Evolutionary conservation across 1,140 invertebrate species (phyloP), one percentile per base, ranked within the genome.

Genomic region (Drosophila kepulauana): DNA sequence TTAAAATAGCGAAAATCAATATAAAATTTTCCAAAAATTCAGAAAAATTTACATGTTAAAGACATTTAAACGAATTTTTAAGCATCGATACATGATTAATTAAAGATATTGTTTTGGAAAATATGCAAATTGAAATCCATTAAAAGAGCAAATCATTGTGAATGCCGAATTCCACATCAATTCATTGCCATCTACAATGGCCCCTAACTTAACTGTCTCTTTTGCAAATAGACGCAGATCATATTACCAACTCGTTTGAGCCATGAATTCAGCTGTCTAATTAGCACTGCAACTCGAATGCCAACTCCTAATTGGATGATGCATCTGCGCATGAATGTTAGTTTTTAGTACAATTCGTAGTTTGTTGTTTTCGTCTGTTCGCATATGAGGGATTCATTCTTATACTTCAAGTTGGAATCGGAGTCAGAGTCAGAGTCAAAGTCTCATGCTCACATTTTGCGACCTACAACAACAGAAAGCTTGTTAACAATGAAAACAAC

Each of bases 401-500:
- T 11, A 15, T 48, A 38, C 45, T 16, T 46, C 8, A 10, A 59
- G 45, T 46, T 41, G 38, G 45, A 33, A 33, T 38, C 35, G 35
- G 6, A 38, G 35, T 38, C 35, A 10, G 8, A 38, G 35, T 38
- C 8, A 10, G 7, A 59, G 45, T 48, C 15, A 43, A 43, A 33
- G 52, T 35, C 52, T 38, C 30, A 30, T 54, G 65, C 56, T 68
- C 65, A 52, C 57, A 74, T 62, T 56, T 74, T 46, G 65, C 71
- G 85, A 88, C 85, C 85, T 88, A 88, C 81, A 85, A 75, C 85
- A 88, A 88, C 85, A 76, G 71, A 85, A 78, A 85, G 84, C 84
- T 82, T 88, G 84, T 87, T 87, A 87, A 87, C 84, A 87, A 87
- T 88, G 78, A 87, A 87, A 88, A 84, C 85, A 89, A 84, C 85